Conservation (phyloP, 2,888 invertebrate species). For the Epistrophe eligans region DNA sequence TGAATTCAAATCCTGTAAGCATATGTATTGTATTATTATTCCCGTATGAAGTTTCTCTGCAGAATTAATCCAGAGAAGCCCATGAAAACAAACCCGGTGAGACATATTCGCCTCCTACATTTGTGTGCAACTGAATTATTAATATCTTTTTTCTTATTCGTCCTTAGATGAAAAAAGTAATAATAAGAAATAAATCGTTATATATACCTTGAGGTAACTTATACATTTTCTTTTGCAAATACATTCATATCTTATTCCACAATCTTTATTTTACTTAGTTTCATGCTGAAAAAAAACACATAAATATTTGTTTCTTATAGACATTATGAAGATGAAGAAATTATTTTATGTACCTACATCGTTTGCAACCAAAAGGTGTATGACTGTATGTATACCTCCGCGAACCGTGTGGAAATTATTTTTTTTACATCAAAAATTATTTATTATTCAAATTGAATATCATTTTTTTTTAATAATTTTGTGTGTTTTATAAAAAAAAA, state of each 20-base stretch:
- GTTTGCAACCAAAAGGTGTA: too few relatives aligned
- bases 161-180: constrained; percentile 1
- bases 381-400: too few relatives aligned
- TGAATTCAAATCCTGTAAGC: constrained; percentile 20
- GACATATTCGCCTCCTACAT: constrained; percentile 10
- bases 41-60: constrained; percentile 14
- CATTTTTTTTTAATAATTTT: too few relatives aligned
- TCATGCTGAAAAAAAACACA: background rate
- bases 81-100: constrained; percentile 32
- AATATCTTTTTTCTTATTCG: constrained; percentile 16
- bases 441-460: too few relatives aligned
- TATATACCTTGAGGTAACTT: background rate
- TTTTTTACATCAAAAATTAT: too few relatives aligned
- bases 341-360: background rate
- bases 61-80: constrained; percentile 5
- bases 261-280: constrained; percentile 22
- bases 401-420: background rate
- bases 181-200: constrained; percentile 39
- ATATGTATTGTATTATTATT: background rate
- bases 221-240: constrained; percentile 5
- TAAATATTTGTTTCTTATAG: constrained; percentile 14
- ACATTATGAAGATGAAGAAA: constrained; percentile 25
- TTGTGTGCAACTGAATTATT: constrained; percentile 52
- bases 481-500: too few relatives aligned
- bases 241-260: background rate